Conservation (phyloP, 2,113 vertebrate genomes). For the Heterotis niloticus region DNA sequence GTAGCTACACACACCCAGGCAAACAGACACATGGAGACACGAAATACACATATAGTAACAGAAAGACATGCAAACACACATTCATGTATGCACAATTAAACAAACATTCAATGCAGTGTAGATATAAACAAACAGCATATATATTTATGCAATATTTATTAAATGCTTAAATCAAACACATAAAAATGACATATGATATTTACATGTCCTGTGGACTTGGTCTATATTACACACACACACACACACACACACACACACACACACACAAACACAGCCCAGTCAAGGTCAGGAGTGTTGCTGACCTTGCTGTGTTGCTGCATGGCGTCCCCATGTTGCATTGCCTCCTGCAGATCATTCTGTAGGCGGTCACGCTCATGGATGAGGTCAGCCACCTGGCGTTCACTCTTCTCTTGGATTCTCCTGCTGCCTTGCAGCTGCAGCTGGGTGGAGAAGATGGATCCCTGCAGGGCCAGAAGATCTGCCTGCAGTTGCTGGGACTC, state of each 20-base stretch:
- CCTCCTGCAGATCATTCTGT: conserved; percentile 66
- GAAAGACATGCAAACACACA: too few species aligned
- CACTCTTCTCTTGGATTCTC: conserved; percentile 69
- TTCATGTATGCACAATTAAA: too few species aligned
- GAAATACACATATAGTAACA: background rate
- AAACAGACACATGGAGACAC: too few species aligned
- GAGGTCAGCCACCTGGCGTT: conserved; percentile 73
- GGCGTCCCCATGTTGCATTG: conserved; percentile 77
- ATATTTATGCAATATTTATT: too few species aligned
- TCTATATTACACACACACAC: too few species aligned
- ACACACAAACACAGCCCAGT: background rate
- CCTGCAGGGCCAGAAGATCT: conserved; percentile 76
- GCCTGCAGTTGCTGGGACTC: conserved; percentile 45
- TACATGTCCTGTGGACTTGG: too few species aligned
- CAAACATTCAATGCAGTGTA: too few species aligned
- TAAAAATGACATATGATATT: too few species aligned
- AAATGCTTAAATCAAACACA: too few species aligned
- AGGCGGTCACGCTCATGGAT: conserved; percentile 63
- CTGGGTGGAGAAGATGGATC: conserved; percentile 77
- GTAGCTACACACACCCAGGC: background rate
- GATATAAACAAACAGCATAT: too few species aligned
- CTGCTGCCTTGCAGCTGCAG: conserved; percentile 80
- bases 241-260: background rate
- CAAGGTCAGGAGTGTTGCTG: background rate
- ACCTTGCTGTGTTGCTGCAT: conserved; percentile 88